Conservation (phyloP, 2,888 invertebrate genomes). For the Sesia apiformis region DNA sequence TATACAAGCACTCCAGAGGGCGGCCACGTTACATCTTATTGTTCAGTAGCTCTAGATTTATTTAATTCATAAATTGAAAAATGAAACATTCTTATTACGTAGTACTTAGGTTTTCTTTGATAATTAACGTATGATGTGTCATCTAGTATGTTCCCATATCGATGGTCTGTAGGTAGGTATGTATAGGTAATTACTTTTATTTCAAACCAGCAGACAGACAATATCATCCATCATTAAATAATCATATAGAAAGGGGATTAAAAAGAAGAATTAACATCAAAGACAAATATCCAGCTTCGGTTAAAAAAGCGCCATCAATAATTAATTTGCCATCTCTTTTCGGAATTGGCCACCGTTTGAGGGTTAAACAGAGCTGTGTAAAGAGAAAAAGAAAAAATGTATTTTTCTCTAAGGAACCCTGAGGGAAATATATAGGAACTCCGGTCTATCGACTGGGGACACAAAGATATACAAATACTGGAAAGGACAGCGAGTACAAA, state of each 20-base stretch:
- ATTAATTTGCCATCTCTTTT: conserved; percentile 64
- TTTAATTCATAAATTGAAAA: too few species aligned
- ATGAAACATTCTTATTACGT: too few species aligned
- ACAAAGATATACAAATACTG: conserved; percentile 13
- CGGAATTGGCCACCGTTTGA: conserved; percentile 64
- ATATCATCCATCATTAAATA: conserved; percentile 44
- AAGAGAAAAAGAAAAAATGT: conserved; percentile 44
- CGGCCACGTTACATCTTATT: too few species aligned
- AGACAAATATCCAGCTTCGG: conserved; percentile 51
- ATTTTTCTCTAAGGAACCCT: conserved; percentile 45
- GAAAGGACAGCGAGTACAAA: conserved; percentile 14
- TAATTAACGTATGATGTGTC: too few species aligned
- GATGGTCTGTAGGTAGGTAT: too few species aligned
- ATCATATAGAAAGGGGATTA: conserved; percentile 38
- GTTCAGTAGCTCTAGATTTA: too few species aligned
- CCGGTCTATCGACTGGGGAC: conserved; percentile 38
- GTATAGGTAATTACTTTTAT: too few species aligned
- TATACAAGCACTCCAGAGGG: too few species aligned
- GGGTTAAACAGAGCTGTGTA: conserved; percentile 53
- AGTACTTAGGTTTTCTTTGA: too few species aligned
- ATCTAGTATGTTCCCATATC: too few species aligned
- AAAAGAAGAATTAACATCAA: conserved; percentile 51
- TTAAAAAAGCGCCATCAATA: conserved; percentile 60
- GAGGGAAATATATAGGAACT: conserved; percentile 66
- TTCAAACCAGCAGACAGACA: conserved; percentile 11